phyloP scores from a whole-genome alignment of 2,797 vertebrate genomes.

The Catostomus latipinnis region DNA sequence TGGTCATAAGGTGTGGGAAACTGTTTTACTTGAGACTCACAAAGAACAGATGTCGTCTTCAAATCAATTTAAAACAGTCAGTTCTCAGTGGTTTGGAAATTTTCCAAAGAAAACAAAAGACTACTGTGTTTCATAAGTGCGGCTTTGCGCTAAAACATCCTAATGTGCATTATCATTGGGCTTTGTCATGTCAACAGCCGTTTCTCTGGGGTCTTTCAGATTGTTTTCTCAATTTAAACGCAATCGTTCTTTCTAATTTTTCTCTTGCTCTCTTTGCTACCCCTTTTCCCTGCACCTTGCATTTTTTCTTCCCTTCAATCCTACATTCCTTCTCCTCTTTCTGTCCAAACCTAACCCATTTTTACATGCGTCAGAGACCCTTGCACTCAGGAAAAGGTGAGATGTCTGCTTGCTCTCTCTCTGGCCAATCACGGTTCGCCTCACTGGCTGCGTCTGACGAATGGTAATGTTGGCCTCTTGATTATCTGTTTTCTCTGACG shows the following conservation, averaged over 20 bases:
- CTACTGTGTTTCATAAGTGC: constrained; percentile 41
- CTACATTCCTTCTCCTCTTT: constrained; percentile 26
- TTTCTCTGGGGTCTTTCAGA: background rate
- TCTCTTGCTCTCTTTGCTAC: constrained; percentile 52
- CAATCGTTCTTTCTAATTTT: constrained; percentile 61
- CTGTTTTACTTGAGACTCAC: background rate
- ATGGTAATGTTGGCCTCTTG: constrained; percentile 51
- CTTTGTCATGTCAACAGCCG: background rate
- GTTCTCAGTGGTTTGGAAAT: constrained; percentile 18
- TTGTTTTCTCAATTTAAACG: constrained; percentile 20
- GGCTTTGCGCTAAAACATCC: constrained; percentile 23
- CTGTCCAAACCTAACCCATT: constrained; percentile 44
- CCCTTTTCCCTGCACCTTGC: constrained; percentile 40
- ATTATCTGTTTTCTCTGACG: constrained; percentile 30
- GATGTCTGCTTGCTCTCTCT: constrained; percentile 65
- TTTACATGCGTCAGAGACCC: constrained; percentile 81
- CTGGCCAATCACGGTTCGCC: constrained; percentile 43
- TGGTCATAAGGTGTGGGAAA: too few species aligned
- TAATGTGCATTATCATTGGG: background rate
- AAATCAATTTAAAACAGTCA: constrained; percentile 9
- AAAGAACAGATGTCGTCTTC: background rate
- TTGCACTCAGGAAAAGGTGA: constrained; percentile 78
- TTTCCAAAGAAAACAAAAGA: constrained; percentile 34
- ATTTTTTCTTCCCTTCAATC: constrained; percentile 29
- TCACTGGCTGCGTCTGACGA: constrained; percentile 23